Evolutionary conservation across 2,113 vertebrate species (phyloP), one percentile per base, ranked within the genome.

Genomic region (Microcebus ravelobensis): DNA sequence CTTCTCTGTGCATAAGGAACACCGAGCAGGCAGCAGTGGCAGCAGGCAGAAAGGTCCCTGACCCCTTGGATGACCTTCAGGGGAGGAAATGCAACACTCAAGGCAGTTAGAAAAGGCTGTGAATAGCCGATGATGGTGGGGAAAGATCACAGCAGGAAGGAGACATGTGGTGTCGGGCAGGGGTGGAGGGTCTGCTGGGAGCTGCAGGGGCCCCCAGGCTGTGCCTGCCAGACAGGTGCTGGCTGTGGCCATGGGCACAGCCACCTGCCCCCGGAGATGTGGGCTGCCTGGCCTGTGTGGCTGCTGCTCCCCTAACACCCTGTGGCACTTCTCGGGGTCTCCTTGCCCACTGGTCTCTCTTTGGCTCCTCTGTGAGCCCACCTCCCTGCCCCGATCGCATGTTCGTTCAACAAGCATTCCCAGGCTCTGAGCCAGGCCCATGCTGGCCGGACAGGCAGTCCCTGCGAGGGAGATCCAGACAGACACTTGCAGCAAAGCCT

Each of bases 101-200:
- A 31, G 59, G 23, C 15, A 15, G 1, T 14, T 45, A 31, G 83
- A 50, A n/a, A 29, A n/a, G 45, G n/a, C 29, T 14, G 61, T 7
- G 52, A 34, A 21, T 0, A 1, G 17, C 11, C 1, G 3, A 8
- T 21, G 50, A 29, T 8, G 48, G 11, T 6, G 52, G 68, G 13
- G 68, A n/a, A 25, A 34, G 57, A 5, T 2, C 3, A 0, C 45
- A 31, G 45, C 50, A 15, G 73, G 80, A n/a, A 63, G 15, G 48
- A 23, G n/a, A 21, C 27, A 0, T 42, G 1, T 3, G 45, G 5
- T 61, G 45, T 15, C 74, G 61, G 73, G 73, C 12, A 0, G 36
- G 11, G 15, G 18, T 21, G 2, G 55, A 90, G 77, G 39, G 71
- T 67, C 76, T 2, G 0, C 29, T 3, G 55, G 0, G 11, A 87